Conservation (phyloP, 2,113 vertebrate species). For the Bufo gargarizans region DNA sequence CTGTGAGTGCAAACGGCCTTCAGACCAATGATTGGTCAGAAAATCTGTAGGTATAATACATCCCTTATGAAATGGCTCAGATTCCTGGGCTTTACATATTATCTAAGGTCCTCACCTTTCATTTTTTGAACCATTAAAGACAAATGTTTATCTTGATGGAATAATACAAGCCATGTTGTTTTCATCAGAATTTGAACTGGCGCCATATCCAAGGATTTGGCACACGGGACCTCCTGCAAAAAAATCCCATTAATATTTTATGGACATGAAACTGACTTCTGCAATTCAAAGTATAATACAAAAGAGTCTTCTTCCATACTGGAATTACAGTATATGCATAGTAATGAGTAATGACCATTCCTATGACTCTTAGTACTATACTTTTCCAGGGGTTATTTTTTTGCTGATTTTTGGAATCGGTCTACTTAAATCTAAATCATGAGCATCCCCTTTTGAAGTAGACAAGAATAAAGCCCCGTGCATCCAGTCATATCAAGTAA, state of each 20-base stretch:
- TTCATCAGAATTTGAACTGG: background rate
- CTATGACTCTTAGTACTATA: background rate
- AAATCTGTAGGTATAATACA: no score
- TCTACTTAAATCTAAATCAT: no score
- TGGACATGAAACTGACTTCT: background rate
- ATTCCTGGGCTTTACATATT: background rate
- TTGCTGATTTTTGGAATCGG: no score
- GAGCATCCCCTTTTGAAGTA: no score
- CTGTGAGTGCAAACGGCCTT: no score
- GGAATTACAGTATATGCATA: no score
- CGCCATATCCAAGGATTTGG: constrained; percentile 26
- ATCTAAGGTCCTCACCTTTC: no score
- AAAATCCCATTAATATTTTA: background rate
- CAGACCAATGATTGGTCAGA: no score
- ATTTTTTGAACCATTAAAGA: background rate
- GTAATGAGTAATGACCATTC: background rate
- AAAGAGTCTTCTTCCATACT: background rate
- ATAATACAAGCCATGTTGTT: background rate
- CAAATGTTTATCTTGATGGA: background rate
- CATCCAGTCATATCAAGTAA: no score
- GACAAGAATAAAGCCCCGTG: no score
- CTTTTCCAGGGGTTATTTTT: background rate
- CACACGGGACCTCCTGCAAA: no score
- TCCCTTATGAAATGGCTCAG: background rate
- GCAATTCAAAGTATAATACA: background rate